Evolutionary conservation across 1,140 invertebrate genomes (phyloP).

Genomic region (Cydia fagiglandana): DNA sequence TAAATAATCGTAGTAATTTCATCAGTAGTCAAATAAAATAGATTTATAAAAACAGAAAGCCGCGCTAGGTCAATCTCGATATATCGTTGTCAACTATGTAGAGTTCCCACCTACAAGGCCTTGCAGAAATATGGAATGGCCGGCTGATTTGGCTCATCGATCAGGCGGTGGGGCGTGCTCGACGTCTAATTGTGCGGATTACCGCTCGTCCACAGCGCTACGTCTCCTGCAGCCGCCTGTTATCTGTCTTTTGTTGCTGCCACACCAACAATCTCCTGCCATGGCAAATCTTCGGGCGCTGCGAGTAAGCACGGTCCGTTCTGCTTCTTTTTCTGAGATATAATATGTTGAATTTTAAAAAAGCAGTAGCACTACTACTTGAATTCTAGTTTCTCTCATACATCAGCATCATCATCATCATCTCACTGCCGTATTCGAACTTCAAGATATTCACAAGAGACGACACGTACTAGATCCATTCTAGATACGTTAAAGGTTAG

Average conservation of each 20-base stretch:
- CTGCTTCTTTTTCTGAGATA: background rate
- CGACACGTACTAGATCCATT: too few species aligned
- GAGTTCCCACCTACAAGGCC: background rate
- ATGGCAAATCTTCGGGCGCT: background rate
- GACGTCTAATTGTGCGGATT: constrained; percentile 59
- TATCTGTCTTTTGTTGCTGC: background rate
- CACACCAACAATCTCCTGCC: constrained; percentile 13
- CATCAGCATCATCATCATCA: too few species aligned
- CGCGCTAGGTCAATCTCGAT: background rate
- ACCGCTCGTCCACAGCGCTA: constrained; percentile 43
- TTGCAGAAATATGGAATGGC: background rate
- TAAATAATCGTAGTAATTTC: too few species aligned
- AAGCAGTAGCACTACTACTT: too few species aligned
- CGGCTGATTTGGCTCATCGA: constrained; percentile 18
- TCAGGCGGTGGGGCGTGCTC: constrained; percentile 46
- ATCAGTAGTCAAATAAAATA: too few species aligned
- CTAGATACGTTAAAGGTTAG: too few species aligned
- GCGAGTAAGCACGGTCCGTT: background rate
- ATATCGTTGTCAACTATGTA: background rate
- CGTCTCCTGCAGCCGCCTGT: constrained; percentile 12
- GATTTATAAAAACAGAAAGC: too few species aligned
- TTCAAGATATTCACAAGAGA: too few species aligned
- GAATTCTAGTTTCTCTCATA: too few species aligned
- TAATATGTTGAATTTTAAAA: too few species aligned
- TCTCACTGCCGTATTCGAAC: too few species aligned